These are phyloP conservation scores for Brachystomella parvula DNA, from an alignment of 1,140 invertebrate species.

Conservation along the genomic window DNA sequence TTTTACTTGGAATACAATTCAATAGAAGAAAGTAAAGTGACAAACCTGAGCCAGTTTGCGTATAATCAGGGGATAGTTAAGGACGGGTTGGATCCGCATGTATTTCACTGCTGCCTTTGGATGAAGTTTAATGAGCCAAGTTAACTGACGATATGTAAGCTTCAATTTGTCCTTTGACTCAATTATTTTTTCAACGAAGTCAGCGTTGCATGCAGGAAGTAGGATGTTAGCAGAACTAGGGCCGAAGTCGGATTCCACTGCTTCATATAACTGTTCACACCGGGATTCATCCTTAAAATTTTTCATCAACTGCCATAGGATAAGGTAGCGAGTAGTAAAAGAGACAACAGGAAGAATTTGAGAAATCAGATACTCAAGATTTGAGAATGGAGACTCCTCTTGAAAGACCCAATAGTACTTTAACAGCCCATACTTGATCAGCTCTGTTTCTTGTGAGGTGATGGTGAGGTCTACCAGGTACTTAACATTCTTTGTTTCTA, in stretches of 20 bases:
- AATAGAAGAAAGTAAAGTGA: too few species aligned
- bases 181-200: neutral
- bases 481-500: neutral
- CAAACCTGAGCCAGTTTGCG: neutral
- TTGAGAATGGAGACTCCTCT: neutral
- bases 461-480: neutral
- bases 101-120: neutral
- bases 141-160: neutral
- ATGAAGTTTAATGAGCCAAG: neutral
- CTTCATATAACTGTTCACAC: neutral
- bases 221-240: neutral
- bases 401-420: constrained; percentile 6
- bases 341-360: neutral
- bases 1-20: too few species aligned
- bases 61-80: neutral
- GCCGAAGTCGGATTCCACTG: neutral
- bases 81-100: neutral
- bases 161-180: neutral
- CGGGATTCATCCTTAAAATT: neutral
- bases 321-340: neutral
- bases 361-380: neutral
- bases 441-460: neutral
- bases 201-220: neutral
- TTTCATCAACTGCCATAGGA: neutral
- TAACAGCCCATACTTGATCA: neutral